Evolutionary conservation across 2,888 invertebrate genomes (phyloP).

Genomic region (Unio pictorum): DNA sequence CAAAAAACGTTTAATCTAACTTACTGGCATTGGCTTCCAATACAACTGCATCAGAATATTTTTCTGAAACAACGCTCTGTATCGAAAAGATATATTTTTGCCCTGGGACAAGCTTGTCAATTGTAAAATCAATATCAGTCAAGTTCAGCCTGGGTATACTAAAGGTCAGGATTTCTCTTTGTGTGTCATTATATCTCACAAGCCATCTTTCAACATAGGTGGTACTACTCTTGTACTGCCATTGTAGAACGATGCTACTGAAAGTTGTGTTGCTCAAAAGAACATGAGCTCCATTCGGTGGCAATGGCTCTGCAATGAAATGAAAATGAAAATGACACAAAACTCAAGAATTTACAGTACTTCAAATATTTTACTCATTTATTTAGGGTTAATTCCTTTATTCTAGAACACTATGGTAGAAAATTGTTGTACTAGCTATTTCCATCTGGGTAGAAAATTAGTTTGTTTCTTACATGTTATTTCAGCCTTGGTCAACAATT

Average conservation of each 20-base stretch:
- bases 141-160: constrained; percentile 24
- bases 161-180: constrained; percentile 9
- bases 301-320: constrained; percentile 41
- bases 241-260: constrained; percentile 31
- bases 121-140: constrained; percentile 18
- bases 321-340: background rate
- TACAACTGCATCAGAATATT: constrained; percentile 20
- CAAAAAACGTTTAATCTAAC: constrained; percentile 7
- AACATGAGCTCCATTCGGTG: constrained; percentile 25
- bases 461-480: no score
- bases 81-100: constrained; percentile 45
- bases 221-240: constrained; percentile 35
- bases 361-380: no score
- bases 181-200: constrained; percentile 24
- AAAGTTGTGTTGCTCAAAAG: constrained; percentile 28
- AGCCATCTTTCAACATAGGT: constrained; percentile 47
- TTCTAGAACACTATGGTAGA: no score
- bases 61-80: constrained; percentile 33
- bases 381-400: no score
- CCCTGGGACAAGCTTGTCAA: constrained; percentile 41
- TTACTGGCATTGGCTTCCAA: constrained; percentile 44
- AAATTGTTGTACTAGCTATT: no score
- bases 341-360: no score
- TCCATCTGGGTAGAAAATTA: no score
- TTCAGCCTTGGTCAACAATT: no score